A percentile compares a stretch with the other conserved stretches of the same genome.
Conservation (phyloP, 1,140 invertebrate genomes). For the Nomia melanderi region DNA sequence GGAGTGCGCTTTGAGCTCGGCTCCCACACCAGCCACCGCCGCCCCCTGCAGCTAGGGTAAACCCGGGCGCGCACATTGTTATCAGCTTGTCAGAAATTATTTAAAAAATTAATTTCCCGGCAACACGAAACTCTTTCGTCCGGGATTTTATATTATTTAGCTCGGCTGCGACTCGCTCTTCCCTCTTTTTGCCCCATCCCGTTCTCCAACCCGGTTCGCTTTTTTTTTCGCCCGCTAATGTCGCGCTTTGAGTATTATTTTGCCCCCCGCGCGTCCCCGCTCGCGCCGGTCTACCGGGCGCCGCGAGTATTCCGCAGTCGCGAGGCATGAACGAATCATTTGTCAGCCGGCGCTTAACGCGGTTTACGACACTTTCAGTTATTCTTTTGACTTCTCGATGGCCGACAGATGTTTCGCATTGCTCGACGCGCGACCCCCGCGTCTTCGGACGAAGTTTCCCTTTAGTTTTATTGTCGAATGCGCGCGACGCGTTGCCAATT, state of each 20-base stretch:
- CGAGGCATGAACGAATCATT: conserved; percentile 22
- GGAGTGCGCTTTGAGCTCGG: conserved; percentile 43
- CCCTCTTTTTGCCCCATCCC: neutral
- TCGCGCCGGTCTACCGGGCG: neutral
- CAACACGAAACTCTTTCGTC: conserved; percentile 5
- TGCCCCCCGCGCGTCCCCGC: neutral
- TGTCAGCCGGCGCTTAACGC: conserved; percentile 7
- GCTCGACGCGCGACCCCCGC: neutral
- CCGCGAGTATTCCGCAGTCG: neutral
- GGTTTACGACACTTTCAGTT: conserved; percentile 33
- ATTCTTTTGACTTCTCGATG: conserved; percentile 25
- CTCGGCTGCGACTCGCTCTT: too few species aligned
- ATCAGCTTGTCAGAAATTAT: conserved; percentile 50
- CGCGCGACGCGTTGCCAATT: neutral
- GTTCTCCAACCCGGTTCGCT: neutral
- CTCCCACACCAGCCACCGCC: neutral
- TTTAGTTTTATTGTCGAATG: conserved; percentile 18
- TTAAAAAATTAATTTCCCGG: conserved; percentile 47
- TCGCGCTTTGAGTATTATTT: neutral
- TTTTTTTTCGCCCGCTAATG: neutral
- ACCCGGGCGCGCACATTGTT: conserved; percentile 18
- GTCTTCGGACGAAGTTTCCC: neutral
- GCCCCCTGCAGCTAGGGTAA: neutral
- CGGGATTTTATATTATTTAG: conserved; percentile 27
- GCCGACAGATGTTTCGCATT: conserved; percentile 13